Percentiles rank a stretch among this genome's conserved stretches.
Evolutionary conservation across 2,113 vertebrate genomes (phyloP).

Genomic region (Zosterops japonicus): DNA sequence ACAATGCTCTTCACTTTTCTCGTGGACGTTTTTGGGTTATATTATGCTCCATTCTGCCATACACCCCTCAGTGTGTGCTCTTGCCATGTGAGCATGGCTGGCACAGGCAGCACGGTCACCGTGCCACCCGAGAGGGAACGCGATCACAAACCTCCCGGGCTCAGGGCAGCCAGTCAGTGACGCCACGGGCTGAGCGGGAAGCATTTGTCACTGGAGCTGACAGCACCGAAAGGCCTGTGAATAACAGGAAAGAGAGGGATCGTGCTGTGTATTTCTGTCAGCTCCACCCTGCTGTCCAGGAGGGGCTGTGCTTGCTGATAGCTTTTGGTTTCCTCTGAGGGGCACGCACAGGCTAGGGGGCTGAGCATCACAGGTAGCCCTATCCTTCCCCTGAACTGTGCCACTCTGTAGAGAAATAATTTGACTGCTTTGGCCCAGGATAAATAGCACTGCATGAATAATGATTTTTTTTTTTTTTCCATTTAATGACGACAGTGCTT

Average conservation of each 20-base stretch:
- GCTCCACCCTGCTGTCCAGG: conserved; percentile 39
- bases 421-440: neutral
- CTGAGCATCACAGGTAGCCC: neutral
- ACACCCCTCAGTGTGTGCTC: neutral
- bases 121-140: accelerated
- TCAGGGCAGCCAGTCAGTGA: neutral
- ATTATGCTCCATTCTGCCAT: neutral
- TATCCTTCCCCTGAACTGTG: neutral
- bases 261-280: neutral
- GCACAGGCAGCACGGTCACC: accelerated
- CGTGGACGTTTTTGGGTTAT: neutral
- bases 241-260: conserved; percentile 66
- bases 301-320: conserved; percentile 22
- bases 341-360: neutral
- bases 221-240: conserved; percentile 4
- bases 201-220: conserved; percentile 46
- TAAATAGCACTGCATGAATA: neutral
- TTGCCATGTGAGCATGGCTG: accelerated
- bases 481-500: neutral
- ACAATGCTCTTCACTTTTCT: neutral
- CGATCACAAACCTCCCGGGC: neutral
- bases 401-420: neutral
- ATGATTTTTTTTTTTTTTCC: neutral
- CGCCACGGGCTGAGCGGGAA: neutral
- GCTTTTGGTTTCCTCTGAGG: neutral